Conservation (phyloP, 2,797 vertebrate genomes). For the Tachyglossus aculeatus region DNA sequence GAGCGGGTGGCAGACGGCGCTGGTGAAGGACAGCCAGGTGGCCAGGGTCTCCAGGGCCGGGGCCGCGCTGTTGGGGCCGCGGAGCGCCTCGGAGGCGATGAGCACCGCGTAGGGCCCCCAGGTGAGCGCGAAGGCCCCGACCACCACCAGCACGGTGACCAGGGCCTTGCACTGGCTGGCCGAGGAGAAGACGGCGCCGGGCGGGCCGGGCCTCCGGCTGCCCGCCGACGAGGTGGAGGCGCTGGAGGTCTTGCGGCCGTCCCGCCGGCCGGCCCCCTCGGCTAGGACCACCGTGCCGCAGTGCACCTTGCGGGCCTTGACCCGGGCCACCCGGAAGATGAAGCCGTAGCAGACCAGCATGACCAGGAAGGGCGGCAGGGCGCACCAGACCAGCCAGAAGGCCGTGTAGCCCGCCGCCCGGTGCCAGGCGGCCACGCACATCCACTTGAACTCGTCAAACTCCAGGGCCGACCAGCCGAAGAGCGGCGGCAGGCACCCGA, state of each 20-base stretch:
- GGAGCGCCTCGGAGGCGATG: slow-evolving; percentile 90
- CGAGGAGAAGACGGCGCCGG: slow-evolving; percentile 88
- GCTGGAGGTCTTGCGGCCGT: slow-evolving; percentile 92
- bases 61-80: slow-evolving; percentile 89
- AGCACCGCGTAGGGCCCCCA: slow-evolving; percentile 96
- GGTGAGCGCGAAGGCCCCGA: slow-evolving; percentile 90
- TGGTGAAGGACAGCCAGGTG: slow-evolving; percentile 94
- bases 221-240: slow-evolving; percentile 92
- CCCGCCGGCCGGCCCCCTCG: slow-evolving; percentile 82
- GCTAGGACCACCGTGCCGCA: slow-evolving; percentile 86
- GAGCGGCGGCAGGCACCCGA: slow-evolving; percentile 93
- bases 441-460: slow-evolving; percentile 96
- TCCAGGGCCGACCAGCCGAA: slow-evolving; percentile 96
- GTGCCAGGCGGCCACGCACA: slow-evolving; percentile 95
- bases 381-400: slow-evolving; percentile 97
- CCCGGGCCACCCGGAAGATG: slow-evolving; percentile 94
- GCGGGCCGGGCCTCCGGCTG: slow-evolving; percentile 83
- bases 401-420: slow-evolving; percentile 86
- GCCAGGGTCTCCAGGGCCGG: slow-evolving; percentile 90
- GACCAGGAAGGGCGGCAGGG: slow-evolving; percentile 83
- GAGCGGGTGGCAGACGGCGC: slow-evolving; percentile 92
- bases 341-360: slow-evolving; percentile 95
- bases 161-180: slow-evolving; percentile 98
- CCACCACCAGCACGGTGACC: slow-evolving; percentile 93
- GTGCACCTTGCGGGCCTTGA: slow-evolving; percentile 96